These are phyloP conservation scores for Ridgeia piscesae DNA, from an alignment of 1,140 invertebrate genomes.

Conservation along the genomic window DNA sequence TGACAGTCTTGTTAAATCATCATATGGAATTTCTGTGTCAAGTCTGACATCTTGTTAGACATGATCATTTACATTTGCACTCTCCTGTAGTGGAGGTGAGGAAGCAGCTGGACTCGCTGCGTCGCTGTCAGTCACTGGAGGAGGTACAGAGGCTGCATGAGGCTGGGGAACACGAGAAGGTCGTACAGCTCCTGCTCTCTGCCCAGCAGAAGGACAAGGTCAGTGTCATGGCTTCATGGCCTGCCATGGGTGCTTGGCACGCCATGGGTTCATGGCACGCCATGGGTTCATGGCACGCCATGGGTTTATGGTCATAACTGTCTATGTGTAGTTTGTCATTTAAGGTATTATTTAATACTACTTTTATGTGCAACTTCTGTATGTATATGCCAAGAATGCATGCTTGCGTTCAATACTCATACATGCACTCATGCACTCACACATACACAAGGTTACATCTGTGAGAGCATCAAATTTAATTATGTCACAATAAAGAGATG, in stretches of 20 bases:
- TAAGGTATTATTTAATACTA: too few relatives aligned
- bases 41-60: neutral
- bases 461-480: neutral
- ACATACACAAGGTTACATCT: neutral
- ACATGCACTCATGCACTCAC: neutral
- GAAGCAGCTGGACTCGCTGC: constrained; percentile 48
- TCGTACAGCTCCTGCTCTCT: constrained; percentile 49
- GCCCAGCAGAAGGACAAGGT: constrained; percentile 42
- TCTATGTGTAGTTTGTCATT: too few relatives aligned
- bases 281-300: too few relatives aligned
- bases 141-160: constrained; percentile 55
- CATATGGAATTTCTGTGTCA: neutral
- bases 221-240: neutral
- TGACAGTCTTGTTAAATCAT: neutral
- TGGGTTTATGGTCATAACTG: too few relatives aligned
- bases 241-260: too few relatives aligned
- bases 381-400: too few relatives aligned
- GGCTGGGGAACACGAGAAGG: constrained; percentile 48
- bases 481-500: neutral
- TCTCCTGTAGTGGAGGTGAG: constrained; percentile 36
- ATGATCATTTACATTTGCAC: neutral
- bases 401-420: neutral
- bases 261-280: too few relatives aligned
- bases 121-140: constrained; percentile 56
- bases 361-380: too few relatives aligned